phyloP scores from a whole-genome alignment of 2,113 vertebrate genomes.

The Athene noctua region DNA sequence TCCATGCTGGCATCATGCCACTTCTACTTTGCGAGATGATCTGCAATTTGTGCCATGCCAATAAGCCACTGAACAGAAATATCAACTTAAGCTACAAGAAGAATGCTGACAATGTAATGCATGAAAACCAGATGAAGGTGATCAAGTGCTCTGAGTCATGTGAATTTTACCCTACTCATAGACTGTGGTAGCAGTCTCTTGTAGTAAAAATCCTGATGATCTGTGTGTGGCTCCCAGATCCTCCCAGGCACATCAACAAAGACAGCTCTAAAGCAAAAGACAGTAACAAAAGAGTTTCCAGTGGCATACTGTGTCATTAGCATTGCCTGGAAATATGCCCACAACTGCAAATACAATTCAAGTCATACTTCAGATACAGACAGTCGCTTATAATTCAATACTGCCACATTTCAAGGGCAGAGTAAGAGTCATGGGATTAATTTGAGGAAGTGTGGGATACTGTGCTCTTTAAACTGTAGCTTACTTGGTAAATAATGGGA shows the following conservation, averaged over 20 bases:
- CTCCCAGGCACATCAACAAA: not conserved
- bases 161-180: slow-evolving; percentile 29
- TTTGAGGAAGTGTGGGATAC: not conserved
- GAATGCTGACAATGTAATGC: slow-evolving; percentile 41
- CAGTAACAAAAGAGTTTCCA: slow-evolving; percentile 2
- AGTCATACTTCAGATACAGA: slow-evolving; percentile 40
- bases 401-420: slow-evolving; percentile 33
- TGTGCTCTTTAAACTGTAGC: not conserved
- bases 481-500: not conserved
- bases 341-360: slow-evolving; percentile 28
- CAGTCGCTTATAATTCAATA: not conserved
- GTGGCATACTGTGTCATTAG: not conserved
- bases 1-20: not conserved
- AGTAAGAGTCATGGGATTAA: not conserved
- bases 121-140: slow-evolving; percentile 58
- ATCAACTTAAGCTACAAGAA: slow-evolving; percentile 32
- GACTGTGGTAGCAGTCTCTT: not conserved
- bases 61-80: not conserved
- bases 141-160: slow-evolving; percentile 33
- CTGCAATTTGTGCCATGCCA: slow-evolving; percentile 58
- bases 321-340: slow-evolving; percentile 3
- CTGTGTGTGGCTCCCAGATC: not conserved
- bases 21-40: slow-evolving; percentile 18
- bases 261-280: not conserved
- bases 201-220: not conserved